Conservation (phyloP, 2,888 invertebrate species). For the Salpingus planirostris region DNA sequence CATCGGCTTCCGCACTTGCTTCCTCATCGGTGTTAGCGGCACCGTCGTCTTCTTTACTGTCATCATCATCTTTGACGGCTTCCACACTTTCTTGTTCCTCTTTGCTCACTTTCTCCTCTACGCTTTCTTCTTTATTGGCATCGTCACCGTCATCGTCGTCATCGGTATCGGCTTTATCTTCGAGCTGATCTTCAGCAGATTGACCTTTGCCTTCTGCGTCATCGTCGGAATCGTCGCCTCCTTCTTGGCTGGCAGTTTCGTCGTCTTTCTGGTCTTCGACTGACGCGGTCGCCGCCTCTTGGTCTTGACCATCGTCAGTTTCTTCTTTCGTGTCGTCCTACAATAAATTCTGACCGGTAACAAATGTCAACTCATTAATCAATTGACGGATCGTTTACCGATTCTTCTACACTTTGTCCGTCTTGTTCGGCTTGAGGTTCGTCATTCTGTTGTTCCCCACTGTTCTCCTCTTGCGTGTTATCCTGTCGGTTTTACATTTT, state of each 20-base stretch:
- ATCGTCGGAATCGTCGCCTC: conserved; percentile 10
- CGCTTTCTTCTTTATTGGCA: conserved; percentile 17
- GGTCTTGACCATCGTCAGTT: conserved; percentile 8
- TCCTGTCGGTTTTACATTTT: too few relatives aligned
- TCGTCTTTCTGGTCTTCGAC: conserved; percentile 5
- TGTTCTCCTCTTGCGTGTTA: too few relatives aligned
- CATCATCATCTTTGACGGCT: conserved; percentile 13
- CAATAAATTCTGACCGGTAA: too few relatives aligned
- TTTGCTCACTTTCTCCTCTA: conserved; percentile 17
- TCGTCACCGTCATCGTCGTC: too few relatives aligned
- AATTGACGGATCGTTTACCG: neutral
- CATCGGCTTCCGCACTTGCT: conserved; percentile 6
- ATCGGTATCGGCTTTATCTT: conserved; percentile 12
- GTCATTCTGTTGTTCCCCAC: too few relatives aligned
- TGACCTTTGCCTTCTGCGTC: conserved; percentile 4
- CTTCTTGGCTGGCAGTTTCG: conserved; percentile 13
- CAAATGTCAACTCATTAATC: too few relatives aligned
- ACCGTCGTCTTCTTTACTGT: conserved; percentile 12
- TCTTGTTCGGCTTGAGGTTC: conserved; percentile 16
- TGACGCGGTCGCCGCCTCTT: conserved; percentile 14
- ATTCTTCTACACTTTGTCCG: conserved; percentile 13
- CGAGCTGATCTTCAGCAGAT: conserved; percentile 4
- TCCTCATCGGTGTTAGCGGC: too few relatives aligned
- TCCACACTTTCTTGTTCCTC: conserved; percentile 16
- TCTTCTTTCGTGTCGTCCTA: conserved; percentile 1